Percentiles rank a stretch among this genome's conserved stretches.
These are phyloP conservation scores for Chloroclystis v-ata DNA, from an alignment of 2,888 invertebrate genomes.

Conservation along the genomic window DNA sequence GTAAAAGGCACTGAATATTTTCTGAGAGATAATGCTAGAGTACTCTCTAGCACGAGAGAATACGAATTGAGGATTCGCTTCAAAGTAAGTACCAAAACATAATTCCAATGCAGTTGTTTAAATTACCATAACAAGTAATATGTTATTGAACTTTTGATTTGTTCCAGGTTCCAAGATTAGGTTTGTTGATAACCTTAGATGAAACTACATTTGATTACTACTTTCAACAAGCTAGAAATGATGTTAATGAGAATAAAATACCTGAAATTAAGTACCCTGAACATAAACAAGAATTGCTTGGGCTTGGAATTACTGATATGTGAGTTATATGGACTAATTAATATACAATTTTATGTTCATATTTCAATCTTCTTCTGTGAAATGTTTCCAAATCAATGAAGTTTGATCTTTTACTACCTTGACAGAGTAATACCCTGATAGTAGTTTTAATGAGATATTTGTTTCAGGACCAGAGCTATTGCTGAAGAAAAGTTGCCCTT, in stretches of 20 bases:
- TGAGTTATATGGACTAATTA: constrained; percentile 57
- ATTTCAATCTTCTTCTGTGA: too few species aligned
- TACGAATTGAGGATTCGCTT: constrained; percentile 89
- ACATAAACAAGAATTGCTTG: constrained; percentile 86
- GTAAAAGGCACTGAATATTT: constrained; percentile 81
- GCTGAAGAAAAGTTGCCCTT: constrained; percentile 83
- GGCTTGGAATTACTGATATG: constrained; percentile 93
- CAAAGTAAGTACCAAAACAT: constrained; percentile 70
- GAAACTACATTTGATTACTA: constrained; percentile 88
- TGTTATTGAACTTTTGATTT: constrained; percentile 1
- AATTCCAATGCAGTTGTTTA: constrained; percentile 1
- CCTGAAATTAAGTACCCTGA: constrained; percentile 88
- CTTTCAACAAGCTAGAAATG: constrained; percentile 89
- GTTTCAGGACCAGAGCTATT: constrained; percentile 81
- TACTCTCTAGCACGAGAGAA: constrained; percentile 68
- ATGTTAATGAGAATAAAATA: constrained; percentile 88
- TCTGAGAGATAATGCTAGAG: constrained; percentile 80
- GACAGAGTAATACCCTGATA: too few species aligned
- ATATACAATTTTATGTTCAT: too few species aligned
- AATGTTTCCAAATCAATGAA: too few species aligned
- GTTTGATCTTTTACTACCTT: too few species aligned
- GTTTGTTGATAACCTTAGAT: constrained; percentile 82
- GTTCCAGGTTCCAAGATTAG: constrained; percentile 77
- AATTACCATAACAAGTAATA: constrained; percentile 10
- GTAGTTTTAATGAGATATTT: not conserved